A percentile compares a stretch with the other conserved stretches of the same genome.
These are phyloP conservation scores for Agriopis aurantiaria DNA, from an alignment of 2,888 invertebrate species.

Conservation along the genomic window DNA sequence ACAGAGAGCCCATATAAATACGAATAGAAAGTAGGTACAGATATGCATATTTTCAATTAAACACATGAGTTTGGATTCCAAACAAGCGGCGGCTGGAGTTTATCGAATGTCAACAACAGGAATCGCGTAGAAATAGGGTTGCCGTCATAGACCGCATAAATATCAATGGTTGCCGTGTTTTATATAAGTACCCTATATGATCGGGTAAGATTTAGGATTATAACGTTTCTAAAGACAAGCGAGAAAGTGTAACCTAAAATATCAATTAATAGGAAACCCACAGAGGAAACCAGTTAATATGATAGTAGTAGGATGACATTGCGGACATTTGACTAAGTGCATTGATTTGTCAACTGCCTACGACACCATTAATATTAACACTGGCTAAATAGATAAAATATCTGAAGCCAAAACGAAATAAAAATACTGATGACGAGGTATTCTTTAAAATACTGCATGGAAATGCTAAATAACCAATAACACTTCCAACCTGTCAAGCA, in stretches of 20 bases:
- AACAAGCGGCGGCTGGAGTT: conserved; percentile 30
- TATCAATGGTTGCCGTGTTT: conserved; percentile 5
- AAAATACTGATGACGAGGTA: too few species aligned
- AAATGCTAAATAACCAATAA: too few species aligned
- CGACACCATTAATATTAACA: background rate
- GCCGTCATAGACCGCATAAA: background rate
- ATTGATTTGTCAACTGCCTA: background rate
- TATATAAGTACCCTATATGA: conserved; percentile 10
- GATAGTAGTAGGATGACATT: too few species aligned
- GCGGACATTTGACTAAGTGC: background rate
- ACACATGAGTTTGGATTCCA: conserved; percentile 24
- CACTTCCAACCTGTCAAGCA: too few species aligned
- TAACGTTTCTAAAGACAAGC: background rate
- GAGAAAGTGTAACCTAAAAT: background rate
- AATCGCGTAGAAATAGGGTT: conserved; percentile 24
- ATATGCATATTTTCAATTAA: conserved; percentile 44
- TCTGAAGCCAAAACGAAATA: too few species aligned
- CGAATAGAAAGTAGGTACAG: conserved; percentile 12
- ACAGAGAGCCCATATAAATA: conserved; percentile 20
- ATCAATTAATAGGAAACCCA: background rate
- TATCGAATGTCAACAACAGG: conserved; percentile 43
- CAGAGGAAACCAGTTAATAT: background rate
- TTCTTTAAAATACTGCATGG: background rate
- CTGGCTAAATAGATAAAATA: too few species aligned
- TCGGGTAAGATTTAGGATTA: background rate